Evolutionary conservation across 2,113 vertebrate genomes (phyloP).

Genomic region (Holacanthus passer): DNA sequence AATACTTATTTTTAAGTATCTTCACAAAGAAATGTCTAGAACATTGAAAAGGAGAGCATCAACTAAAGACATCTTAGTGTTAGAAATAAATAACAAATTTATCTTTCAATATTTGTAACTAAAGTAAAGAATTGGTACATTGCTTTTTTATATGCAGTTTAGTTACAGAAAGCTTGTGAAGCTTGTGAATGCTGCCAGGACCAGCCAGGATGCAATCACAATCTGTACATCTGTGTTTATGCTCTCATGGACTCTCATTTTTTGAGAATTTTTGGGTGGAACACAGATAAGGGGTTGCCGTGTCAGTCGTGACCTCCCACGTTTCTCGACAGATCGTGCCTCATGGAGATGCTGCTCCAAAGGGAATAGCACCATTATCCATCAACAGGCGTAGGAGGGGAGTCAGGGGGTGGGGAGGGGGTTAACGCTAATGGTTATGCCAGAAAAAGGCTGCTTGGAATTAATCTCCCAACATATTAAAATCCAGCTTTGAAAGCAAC

Average conservation of each 20-base stretch:
- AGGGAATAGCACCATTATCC: constrained; percentile 75
- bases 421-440: constrained; percentile 71
- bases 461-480: constrained; percentile 73
- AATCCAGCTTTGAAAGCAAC: constrained; percentile 67
- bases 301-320: constrained; percentile 78
- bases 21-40: background rate
- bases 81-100: background rate
- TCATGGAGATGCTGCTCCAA: constrained; percentile 67
- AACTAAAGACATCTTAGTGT: background rate
- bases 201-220: background rate
- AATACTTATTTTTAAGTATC: background rate
- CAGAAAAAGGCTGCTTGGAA: constrained; percentile 73
- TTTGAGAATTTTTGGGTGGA: constrained; percentile 41
- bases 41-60: no score
- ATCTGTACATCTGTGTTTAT: constrained; percentile 7
- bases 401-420: constrained; percentile 58
- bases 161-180: background rate
- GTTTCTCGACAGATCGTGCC: constrained; percentile 70
- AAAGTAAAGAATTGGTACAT: background rate
- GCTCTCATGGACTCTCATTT: constrained; percentile 20
- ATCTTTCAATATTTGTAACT: background rate
- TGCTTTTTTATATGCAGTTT: background rate
- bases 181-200: background rate
- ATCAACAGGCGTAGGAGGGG: constrained; percentile 74
- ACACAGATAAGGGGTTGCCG: constrained; percentile 42